Conservation (phyloP, 2,888 invertebrate species). For the Lasioglossum zephyrum region DNA sequence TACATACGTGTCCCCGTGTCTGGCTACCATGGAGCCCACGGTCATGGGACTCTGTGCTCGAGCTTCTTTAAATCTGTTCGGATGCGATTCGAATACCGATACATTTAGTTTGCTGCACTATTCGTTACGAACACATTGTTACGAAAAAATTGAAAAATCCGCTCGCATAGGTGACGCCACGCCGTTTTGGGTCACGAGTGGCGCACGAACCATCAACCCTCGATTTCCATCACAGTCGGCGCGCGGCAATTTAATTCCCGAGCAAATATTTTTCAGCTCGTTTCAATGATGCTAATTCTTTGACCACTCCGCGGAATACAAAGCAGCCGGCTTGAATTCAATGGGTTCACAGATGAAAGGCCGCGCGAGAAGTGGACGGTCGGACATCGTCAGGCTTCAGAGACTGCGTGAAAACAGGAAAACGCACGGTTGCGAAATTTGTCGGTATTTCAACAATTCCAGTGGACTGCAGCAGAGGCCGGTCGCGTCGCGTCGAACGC, state of each 20-base stretch:
- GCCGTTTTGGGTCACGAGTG: neutral
- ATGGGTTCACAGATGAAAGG: neutral
- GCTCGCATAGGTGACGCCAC: neutral
- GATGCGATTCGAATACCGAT: constrained; percentile 38
- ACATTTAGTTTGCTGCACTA: neutral
- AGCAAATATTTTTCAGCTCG: neutral
- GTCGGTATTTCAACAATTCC: neutral
- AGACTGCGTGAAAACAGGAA: neutral
- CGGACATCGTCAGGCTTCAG: neutral
- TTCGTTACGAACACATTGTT: neutral
- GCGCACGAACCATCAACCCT: neutral
- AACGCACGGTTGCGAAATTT: neutral
- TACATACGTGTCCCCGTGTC: constrained; percentile 21
- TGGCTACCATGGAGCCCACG: neutral
- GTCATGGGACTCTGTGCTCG: constrained; percentile 15
- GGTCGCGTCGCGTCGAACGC: too few relatives aligned
- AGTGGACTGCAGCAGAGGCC: neutral
- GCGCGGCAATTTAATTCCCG: neutral
- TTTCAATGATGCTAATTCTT: neutral
- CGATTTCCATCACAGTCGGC: neutral
- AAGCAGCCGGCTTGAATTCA: neutral
- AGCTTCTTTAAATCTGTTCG: constrained; percentile 39
- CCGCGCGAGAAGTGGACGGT: neutral
- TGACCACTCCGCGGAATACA: neutral
- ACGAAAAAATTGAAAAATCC: neutral